A percentile compares a stretch with the other conserved stretches of the same genome.
phyloP scores from a whole-genome alignment of 2,113 vertebrate species.

The Hemicordylus capensis region DNA sequence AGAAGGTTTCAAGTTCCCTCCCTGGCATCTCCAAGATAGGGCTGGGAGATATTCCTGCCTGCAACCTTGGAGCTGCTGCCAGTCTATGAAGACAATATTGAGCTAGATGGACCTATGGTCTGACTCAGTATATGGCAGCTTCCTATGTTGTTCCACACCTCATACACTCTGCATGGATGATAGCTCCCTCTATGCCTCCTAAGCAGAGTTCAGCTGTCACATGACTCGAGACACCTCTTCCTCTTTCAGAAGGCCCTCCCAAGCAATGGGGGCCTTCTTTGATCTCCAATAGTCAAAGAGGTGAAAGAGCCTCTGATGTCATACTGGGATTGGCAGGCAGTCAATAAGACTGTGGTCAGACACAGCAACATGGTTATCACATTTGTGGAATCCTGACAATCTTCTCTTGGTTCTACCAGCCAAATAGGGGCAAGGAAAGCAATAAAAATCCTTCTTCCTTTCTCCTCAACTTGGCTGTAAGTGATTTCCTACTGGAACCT shows the following conservation, averaged over 20 bases:
- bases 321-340: too few relatives aligned
- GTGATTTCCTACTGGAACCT: neutral
- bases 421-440: neutral
- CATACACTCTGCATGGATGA: neutral
- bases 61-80: neutral
- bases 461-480: neutral
- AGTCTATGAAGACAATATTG: too few relatives aligned
- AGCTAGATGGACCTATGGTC: too few relatives aligned
- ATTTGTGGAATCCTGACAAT: neutral
- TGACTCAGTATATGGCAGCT: too few relatives aligned
- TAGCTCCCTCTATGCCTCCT: neutral
- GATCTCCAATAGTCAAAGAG: neutral
- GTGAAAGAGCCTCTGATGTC: neutral
- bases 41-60: too few relatives aligned
- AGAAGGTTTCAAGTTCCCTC: too few relatives aligned
- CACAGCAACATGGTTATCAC: neutral
- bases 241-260: neutral
- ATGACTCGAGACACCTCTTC: neutral
- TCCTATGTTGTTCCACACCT: too few relatives aligned
- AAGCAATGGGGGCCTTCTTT: neutral
- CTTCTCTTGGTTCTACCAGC: too few relatives aligned
- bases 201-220: neutral
- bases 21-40: too few relatives aligned
- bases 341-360: neutral
- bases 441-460: neutral